Percentiles rank a stretch among this genome's conserved stretches.
These are phyloP conservation scores for Manis pentadactyla DNA, from an alignment of 2,797 vertebrate genomes.

Conservation along the genomic window DNA sequence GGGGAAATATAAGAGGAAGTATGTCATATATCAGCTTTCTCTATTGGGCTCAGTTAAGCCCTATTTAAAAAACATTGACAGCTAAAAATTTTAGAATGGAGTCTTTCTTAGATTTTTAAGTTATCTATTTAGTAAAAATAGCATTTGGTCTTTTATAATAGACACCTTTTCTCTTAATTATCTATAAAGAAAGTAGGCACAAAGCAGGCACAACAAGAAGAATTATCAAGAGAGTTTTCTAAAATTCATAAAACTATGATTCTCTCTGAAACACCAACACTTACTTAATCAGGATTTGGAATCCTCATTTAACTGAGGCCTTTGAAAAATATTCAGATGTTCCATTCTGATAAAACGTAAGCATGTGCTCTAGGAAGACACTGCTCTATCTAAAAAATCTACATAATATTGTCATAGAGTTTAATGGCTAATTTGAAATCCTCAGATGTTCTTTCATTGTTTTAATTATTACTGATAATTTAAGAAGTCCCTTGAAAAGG, in stretches of 20 bases:
- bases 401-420: neutral
- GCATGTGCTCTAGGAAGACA: neutral
- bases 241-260: neutral
- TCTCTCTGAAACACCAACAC: slow-evolving; percentile 22
- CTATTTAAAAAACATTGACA: neutral
- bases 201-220: neutral
- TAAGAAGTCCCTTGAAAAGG: neutral
- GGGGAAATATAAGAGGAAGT: neutral
- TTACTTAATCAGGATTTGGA: neutral
- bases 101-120: neutral
- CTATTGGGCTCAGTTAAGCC: neutral
- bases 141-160: neutral
- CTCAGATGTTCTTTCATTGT: neutral
- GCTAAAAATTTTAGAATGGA: neutral
- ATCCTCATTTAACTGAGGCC: neutral
- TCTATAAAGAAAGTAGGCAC: neutral
- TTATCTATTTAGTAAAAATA: neutral
- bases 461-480: slow-evolving; percentile 33
- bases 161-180: neutral
- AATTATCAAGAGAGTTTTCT: neutral
- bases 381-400: slow-evolving; percentile 11
- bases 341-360: neutral
- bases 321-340: slow-evolving; percentile 57
- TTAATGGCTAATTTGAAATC: neutral
- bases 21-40: neutral